These are phyloP conservation scores for Drosophila affinis DNA, from an alignment of 2,888 invertebrate genomes.

Conservation along the genomic window DNA sequence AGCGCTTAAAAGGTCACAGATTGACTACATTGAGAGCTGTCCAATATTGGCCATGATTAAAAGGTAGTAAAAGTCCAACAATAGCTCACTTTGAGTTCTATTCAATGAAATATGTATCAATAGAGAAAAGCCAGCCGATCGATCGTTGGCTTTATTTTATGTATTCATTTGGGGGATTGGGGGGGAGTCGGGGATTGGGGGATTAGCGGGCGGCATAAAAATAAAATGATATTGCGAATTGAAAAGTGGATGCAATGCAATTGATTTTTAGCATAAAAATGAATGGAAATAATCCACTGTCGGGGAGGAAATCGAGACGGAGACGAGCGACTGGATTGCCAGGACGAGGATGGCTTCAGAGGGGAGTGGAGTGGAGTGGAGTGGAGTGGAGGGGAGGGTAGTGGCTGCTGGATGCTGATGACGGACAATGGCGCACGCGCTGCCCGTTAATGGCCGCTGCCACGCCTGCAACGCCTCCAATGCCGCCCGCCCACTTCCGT, in stretches of 20 bases:
- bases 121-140: conserved; percentile 7
- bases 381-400: neutral
- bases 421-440: conserved; percentile 54
- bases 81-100: neutral
- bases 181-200: neutral
- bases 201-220: conserved; percentile 23
- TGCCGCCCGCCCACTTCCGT: neutral
- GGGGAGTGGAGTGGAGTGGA: neutral
- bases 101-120: neutral
- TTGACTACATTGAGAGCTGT: no score
- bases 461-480: conserved; percentile 17
- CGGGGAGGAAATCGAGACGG: neutral
- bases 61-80: neutral
- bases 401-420: conserved; percentile 11
- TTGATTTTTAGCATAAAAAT: conserved; percentile 40
- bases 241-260: conserved; percentile 27
- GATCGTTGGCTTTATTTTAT: conserved; percentile 13
- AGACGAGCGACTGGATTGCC: neutral
- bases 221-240: conserved; percentile 25
- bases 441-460: conserved; percentile 53
- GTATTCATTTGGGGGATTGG: conserved; percentile 9
- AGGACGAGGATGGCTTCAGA: neutral
- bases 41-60: no score
- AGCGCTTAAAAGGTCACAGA: no score
- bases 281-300: conserved; percentile 42